Conservation (phyloP, 2,888 invertebrate species). For the Heteromurus nitidus region DNA sequence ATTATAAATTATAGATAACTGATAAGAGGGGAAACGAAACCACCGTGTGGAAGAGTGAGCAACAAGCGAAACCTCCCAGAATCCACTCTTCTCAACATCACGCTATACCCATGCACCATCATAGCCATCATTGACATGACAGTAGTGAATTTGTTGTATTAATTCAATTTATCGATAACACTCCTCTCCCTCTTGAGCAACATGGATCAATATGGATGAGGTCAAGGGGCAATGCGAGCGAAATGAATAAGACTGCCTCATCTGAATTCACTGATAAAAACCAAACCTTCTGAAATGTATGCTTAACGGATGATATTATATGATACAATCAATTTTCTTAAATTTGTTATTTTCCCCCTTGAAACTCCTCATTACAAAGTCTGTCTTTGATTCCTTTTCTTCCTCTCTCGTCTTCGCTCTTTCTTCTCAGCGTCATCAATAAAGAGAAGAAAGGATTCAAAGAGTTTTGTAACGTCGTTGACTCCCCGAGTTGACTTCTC, state of each 20-base stretch:
- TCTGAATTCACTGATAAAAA: slow-evolving; percentile 43
- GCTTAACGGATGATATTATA: slow-evolving; percentile 22
- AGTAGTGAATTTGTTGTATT: slow-evolving; percentile 18
- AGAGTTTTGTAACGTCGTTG: slow-evolving; percentile 22
- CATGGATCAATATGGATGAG: slow-evolving; percentile 61
- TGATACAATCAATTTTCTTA: background rate
- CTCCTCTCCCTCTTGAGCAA: slow-evolving; percentile 40
- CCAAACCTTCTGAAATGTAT: slow-evolving; percentile 5
- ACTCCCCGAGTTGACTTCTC: slow-evolving; percentile 18
- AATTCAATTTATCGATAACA: slow-evolving; percentile 24
- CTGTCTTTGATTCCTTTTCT: slow-evolving; percentile 5
- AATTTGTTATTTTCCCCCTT: background rate
- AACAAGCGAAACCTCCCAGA: slow-evolving; percentile 13
- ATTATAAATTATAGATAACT: slow-evolving; percentile 36
- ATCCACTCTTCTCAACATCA: background rate
- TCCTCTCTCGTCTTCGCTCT: background rate
- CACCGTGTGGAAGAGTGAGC: background rate
- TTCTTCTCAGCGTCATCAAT: slow-evolving; percentile 5
- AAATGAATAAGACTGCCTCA: slow-evolving; percentile 44
- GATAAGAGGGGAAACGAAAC: slow-evolving; percentile 26
- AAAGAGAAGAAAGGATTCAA: slow-evolving; percentile 2
- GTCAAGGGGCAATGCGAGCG: slow-evolving; percentile 62
- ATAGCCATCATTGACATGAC: background rate
- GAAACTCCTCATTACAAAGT: slow-evolving; percentile 16
- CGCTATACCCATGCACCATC: background rate